Conservation (phyloP, 2,113 vertebrate species). For the Dasyornis broadbenti region DNA sequence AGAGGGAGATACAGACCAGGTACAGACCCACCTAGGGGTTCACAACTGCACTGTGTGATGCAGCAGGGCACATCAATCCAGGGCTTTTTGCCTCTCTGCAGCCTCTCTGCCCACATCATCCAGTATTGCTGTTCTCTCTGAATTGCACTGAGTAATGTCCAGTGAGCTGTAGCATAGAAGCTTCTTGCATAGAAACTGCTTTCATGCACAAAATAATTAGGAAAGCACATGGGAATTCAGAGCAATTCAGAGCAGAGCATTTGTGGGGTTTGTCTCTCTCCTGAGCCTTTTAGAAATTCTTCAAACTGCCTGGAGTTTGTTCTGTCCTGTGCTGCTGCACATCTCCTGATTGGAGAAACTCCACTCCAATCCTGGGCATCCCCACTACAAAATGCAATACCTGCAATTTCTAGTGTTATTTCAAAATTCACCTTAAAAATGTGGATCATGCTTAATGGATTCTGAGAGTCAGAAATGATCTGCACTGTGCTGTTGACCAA, state of each 20-base stretch:
- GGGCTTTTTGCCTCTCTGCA: neutral
- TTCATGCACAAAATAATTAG: neutral
- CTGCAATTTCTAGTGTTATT: neutral
- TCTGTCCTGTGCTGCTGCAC: neutral
- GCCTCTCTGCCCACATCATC: neutral
- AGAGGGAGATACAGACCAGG: neutral
- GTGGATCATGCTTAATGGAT: neutral
- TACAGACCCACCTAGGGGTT: no score
- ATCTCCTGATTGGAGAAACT: neutral
- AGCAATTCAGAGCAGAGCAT: neutral
- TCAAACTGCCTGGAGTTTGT: neutral
- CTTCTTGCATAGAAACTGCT: neutral
- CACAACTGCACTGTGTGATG: neutral
- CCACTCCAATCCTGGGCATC: neutral
- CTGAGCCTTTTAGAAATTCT: neutral
- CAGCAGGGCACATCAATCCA: neutral
- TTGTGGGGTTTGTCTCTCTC: neutral
- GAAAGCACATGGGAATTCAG: neutral
- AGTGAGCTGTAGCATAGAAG: neutral
- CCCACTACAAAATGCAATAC: neutral
- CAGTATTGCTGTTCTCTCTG: neutral
- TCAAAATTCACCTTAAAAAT: neutral
- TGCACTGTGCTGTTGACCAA: neutral
- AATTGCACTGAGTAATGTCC: neutral
- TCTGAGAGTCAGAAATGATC: neutral